Percentiles rank a stretch among this genome's conserved stretches.
Conservation (phyloP, 1,140 invertebrate genomes). For the Andrena cerasifolii region DNA sequence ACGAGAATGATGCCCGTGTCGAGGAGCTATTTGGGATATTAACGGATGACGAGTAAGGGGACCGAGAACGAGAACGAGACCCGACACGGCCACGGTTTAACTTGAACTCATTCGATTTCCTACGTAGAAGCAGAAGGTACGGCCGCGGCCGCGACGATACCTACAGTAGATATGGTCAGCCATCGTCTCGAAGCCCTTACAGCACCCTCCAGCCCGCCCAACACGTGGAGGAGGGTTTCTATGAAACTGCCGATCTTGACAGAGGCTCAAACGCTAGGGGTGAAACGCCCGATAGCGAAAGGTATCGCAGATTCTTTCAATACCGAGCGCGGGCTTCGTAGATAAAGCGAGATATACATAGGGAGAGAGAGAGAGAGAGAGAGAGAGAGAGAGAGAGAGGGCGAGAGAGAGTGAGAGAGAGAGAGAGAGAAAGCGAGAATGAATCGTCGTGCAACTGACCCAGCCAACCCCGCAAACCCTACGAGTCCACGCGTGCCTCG, state of each 20-base stretch:
- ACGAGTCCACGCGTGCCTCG: background rate
- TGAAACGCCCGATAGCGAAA: slow-evolving; percentile 92
- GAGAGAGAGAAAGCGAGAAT: no score
- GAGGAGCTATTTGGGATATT: slow-evolving; percentile 10
- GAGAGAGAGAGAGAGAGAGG: no score
- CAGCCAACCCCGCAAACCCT: slow-evolving; percentile 17
- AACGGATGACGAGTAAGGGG: background rate
- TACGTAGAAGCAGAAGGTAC: slow-evolving; percentile 82
- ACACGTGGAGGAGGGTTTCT: slow-evolving; percentile 92
- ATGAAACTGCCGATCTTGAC: slow-evolving; percentile 91
- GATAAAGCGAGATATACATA: slow-evolving; percentile 12
- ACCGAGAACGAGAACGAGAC: slow-evolving; percentile 14
- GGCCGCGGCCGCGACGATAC: slow-evolving; percentile 85
- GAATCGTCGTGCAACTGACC: slow-evolving; percentile 25
- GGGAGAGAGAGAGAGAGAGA: no score
- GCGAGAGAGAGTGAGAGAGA: no score
- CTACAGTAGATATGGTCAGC: slow-evolving; percentile 91
- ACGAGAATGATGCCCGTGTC: no score
- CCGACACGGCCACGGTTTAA: slow-evolving; percentile 1
- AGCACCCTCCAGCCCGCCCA: slow-evolving; percentile 82
- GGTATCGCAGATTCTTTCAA: slow-evolving; percentile 83
- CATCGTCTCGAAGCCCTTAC: slow-evolving; percentile 85
- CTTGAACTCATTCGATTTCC: slow-evolving; percentile 63
- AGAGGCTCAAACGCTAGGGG: slow-evolving; percentile 84
- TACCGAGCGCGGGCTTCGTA: slow-evolving; percentile 55